phyloP scores from a whole-genome alignment of 2,113 vertebrate genomes.

The Pan troglodytes region NHGRI_mPanTro3-v2.1_pri NC_072401.2:24861501-24862000 shows the following conservation, averaged over 20 bases:
- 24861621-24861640: slow-evolving; percentile 5
- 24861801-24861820: neutral
- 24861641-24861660: neutral
- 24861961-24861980: neutral
- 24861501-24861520: neutral
- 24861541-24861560: neutral
- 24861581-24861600: neutral
- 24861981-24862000: neutral
- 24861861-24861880: neutral
- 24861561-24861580: neutral
- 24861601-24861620: neutral
- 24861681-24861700: neutral
- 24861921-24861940: slow-evolving; percentile 22
- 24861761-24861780: slow-evolving; percentile 33
- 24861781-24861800: neutral
- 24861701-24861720: slow-evolving; percentile 9
- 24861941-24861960: slow-evolving; percentile 15
- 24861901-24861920: slow-evolving; percentile 2
- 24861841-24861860: neutral
- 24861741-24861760: slow-evolving; percentile 47
- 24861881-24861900: neutral
- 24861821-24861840: slow-evolving; percentile 37
- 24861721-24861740: neutral
- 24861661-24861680: neutral
- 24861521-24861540: neutral